Percentiles rank a stretch among this genome's conserved stretches.
phyloP scores from a whole-genome alignment of 53 echinoderm and acorn worm species.

The Hippasteria phrygiana region DNA sequence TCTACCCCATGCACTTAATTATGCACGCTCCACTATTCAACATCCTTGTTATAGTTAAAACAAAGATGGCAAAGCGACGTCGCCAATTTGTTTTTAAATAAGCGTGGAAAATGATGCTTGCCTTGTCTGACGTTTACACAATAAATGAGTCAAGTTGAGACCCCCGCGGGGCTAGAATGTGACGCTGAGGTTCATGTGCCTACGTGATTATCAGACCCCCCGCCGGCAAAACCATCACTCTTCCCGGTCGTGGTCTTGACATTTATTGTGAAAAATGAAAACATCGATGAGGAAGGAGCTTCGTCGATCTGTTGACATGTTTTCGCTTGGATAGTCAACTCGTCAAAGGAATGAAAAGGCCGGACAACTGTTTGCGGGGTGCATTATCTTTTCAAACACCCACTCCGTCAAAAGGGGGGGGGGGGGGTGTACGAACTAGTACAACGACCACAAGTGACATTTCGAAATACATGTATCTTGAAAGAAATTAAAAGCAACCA shows the following conservation, averaged over 20 bases:
- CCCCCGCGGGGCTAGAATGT: not conserved
- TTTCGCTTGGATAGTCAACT: no score
- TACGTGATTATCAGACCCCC: not conserved
- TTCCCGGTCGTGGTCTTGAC: not conserved
- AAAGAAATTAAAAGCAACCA: no score
- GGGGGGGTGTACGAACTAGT: no score
- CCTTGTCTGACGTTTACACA: not conserved
- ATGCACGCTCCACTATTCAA: no score
- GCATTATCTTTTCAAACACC: not conserved
- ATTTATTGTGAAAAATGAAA: slow-evolving; percentile 4
- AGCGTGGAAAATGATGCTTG: not conserved
- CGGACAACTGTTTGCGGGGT: not conserved
- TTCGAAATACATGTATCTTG: no score
- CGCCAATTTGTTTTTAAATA: not conserved
- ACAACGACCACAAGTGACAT: no score
- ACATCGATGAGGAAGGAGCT: not conserved
- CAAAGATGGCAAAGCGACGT: no score
- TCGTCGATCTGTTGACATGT: not conserved
- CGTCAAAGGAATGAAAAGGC: not conserved
- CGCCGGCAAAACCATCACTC: not conserved
- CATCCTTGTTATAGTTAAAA: no score
- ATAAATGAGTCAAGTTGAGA: not conserved
- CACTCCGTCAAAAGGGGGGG: not conserved
- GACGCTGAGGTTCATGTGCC: not conserved
- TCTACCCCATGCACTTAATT: no score